phyloP scores from a whole-genome alignment of 2,888 invertebrate genomes.

The Hydrotaea cyrtoneurina region DNA sequence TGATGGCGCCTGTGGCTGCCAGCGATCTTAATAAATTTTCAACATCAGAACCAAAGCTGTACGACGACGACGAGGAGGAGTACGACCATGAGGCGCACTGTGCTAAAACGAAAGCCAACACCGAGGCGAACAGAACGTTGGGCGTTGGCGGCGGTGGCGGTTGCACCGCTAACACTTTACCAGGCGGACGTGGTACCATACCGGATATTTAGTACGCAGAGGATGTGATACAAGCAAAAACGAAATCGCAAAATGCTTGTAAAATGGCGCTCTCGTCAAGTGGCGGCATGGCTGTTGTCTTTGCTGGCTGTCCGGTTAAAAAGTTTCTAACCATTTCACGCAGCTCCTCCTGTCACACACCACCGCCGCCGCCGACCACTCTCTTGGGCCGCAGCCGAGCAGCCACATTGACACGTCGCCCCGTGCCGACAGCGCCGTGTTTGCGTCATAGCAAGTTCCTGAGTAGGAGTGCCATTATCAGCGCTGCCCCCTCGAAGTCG shows the following conservation, averaged over 20 bases:
- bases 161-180: conserved; percentile 66
- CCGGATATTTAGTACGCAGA: conserved; percentile 81
- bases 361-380: conserved; percentile 68
- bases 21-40: conserved; percentile 78
- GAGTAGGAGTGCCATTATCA: conserved; percentile 50
- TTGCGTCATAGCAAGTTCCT: conserved; percentile 41
- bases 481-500: conserved; percentile 27
- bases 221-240: conserved; percentile 79
- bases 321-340: conserved; percentile 68
- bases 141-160: conserved; percentile 47
- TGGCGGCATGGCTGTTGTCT: conserved; percentile 61
- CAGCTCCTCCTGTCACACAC: conserved; percentile 76
- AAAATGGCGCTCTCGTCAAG: conserved; percentile 69
- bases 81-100: conserved; percentile 79
- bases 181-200: conserved; percentile 72
- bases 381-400: not conserved
- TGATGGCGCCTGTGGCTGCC: conserved; percentile 39
- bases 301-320: conserved; percentile 64
- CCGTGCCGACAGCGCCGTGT: not conserved
- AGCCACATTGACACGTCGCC: conserved; percentile 33
- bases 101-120: conserved; percentile 78
- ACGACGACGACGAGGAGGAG: conserved; percentile 17
- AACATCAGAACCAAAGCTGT: conserved; percentile 79
- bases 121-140: conserved; percentile 59
- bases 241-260: conserved; percentile 56